Evolutionary conservation across 2,888 invertebrate species (phyloP).

Genomic region (Synanthedon tipuliformis): DNA sequence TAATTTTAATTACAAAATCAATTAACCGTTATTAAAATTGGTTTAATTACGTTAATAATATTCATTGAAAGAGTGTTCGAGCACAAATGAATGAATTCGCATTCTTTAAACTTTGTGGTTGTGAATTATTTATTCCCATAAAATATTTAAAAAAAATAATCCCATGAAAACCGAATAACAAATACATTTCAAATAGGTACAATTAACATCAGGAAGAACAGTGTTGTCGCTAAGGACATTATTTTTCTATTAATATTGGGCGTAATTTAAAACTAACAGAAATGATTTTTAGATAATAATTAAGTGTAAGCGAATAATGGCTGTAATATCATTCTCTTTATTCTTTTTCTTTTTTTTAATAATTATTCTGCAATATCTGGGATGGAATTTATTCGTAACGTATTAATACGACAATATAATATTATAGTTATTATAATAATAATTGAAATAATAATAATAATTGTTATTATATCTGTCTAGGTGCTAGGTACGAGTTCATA

Average conservation of each 20-base stretch:
- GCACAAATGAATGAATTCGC: too few species aligned
- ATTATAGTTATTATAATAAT: conserved; percentile 33
- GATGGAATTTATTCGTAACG: conserved; percentile 46
- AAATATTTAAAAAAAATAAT: conserved; percentile 11
- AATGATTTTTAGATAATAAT: background rate
- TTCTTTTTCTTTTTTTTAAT: background rate
- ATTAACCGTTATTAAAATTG: too few species aligned
- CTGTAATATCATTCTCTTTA: conserved; percentile 29
- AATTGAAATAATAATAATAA: conserved; percentile 36
- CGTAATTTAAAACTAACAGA: conserved; percentile 15
- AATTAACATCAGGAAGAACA: conserved; percentile 16
- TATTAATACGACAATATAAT: conserved; percentile 62
- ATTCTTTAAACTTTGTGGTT: background rate
- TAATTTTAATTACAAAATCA: too few species aligned
- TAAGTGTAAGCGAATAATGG: conserved; percentile 27
- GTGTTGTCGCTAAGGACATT: conserved; percentile 33
- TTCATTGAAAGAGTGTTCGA: too few species aligned
- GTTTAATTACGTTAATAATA: too few species aligned
- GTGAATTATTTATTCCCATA: background rate
- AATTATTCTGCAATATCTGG: conserved; percentile 53
- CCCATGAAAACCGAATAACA: conserved; percentile 16
- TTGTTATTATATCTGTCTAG: conserved; percentile 43
- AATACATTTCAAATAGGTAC: conserved; percentile 12
- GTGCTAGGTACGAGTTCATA: conserved; percentile 29
- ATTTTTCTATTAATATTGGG: conserved; percentile 57